A percentile compares a stretch with the other conserved stretches of the same genome.
Conservation (phyloP, 2,797 vertebrate species). For the Oceanodroma leucorhoa region DNA sequence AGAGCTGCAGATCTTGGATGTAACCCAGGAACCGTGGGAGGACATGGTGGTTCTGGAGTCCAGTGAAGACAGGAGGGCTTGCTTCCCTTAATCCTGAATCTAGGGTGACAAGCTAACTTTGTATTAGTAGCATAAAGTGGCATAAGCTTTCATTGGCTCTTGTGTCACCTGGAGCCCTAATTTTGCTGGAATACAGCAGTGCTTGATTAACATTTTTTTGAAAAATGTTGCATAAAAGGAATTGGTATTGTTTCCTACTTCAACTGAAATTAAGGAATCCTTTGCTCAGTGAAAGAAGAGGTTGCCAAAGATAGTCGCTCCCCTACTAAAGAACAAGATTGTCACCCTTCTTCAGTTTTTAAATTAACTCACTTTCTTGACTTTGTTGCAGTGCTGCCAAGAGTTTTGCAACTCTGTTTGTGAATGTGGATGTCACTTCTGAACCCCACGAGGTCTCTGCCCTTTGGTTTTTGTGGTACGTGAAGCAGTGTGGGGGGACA, state of each 20-base stretch:
- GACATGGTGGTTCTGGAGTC: not conserved
- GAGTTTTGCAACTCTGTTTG: constrained; percentile 87
- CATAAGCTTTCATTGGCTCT: not conserved
- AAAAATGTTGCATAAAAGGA: not conserved
- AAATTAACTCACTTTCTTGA: not conserved
- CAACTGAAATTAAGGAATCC: not conserved
- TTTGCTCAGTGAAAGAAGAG: not conserved
- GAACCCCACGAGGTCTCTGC: constrained; percentile 95
- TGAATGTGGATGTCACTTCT: constrained; percentile 92
- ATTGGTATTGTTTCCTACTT: not conserved
- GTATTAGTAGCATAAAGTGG: not conserved
- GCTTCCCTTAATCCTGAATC: not conserved
- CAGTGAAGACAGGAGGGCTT: not conserved
- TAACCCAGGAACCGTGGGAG: not conserved
- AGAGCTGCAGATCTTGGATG: not conserved
- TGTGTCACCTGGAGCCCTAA: not conserved
- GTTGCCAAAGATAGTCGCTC: not conserved
- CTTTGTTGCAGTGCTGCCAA: constrained; percentile 77
- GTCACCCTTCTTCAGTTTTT: not conserved
- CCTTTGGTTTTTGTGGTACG: constrained; percentile 97
- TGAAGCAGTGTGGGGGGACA: constrained; percentile 94
- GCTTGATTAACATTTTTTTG: not conserved
- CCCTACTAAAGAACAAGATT: not conserved
- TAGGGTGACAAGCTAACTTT: not conserved
- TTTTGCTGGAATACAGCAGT: not conserved